Evolutionary conservation across 2,113 vertebrate genomes (phyloP), one percentile per base, ranked within the genome.

Genomic region (Elachura formosa): DNA sequence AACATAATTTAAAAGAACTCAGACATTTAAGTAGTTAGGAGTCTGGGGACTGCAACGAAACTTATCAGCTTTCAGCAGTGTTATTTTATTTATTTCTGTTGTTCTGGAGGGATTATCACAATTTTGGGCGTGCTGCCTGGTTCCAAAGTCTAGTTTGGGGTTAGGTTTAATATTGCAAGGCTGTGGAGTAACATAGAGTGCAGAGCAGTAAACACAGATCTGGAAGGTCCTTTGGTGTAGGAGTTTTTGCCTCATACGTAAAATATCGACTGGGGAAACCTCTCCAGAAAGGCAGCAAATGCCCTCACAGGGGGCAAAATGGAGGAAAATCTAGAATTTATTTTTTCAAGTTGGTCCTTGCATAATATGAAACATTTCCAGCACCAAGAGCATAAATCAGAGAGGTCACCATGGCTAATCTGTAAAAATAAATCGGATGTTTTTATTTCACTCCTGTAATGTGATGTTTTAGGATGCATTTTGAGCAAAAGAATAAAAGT

Each of bases 131-230:
- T 48, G 79, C 36, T 93, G 84, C 87, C 91, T 95, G 49, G 82
- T 96, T 95, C 93, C 95, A 91, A 96, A 96, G 94, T 94, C 95
- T 94, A 84, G 67, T 82, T 75, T 87, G 68, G 89, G 69, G 72
- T 75, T 90, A 68, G 72, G 84, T 83, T 95, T 85, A 93, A 58
- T 78, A 94, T 83, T 84, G 93, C 69, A 78, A 73, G 64, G 9
- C 61, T 75, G 67, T 88, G 86, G 74, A 83, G 92, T 77, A 83
- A 89, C 69, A 82, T 79, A 96, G 18, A 96, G 86, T 67, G 56
- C 36, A 91, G 71, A 73, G 74, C 61, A 81, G 77, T 51, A 90
- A 94, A 89, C 55, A 80, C 34, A 23, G 87, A 22, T 52, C 82
- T 92, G 66, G 38, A 74, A 25, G 67, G 51, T 67, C 6, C 2